Evolutionary conservation across 2,113 vertebrate species (phyloP).

Genomic region (Crotalus tigris): DNA sequence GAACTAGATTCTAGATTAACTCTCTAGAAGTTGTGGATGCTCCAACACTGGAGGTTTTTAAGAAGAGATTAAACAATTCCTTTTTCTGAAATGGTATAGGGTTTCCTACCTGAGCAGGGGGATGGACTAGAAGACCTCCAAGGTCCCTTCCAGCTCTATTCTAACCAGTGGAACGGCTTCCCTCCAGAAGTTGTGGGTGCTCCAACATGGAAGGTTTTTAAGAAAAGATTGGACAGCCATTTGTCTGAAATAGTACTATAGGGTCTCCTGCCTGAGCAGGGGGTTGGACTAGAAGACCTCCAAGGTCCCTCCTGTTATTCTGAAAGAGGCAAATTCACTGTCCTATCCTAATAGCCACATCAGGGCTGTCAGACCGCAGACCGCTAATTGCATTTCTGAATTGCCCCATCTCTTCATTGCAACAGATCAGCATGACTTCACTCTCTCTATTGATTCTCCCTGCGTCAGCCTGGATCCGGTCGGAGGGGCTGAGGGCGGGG

Average conservation of each 20-base stretch:
- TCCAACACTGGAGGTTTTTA: neutral
- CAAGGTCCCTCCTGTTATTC: neutral
- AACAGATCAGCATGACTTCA: neutral
- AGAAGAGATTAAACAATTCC: neutral
- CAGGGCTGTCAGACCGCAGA: neutral
- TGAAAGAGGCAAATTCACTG: neutral
- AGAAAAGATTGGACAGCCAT: neutral
- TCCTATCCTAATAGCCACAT: neutral
- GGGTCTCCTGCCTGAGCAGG: neutral
- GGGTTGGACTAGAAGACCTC: neutral
- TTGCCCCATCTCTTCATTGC: neutral
- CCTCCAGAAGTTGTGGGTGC: neutral
- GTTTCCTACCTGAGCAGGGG: neutral
- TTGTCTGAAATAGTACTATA: neutral
- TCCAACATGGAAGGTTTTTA: neutral
- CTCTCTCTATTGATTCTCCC: neutral
- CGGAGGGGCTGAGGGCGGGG: neutral
- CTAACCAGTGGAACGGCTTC: too few species aligned
- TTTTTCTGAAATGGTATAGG: too few species aligned
- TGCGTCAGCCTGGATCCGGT: neutral
- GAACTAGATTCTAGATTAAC: too few species aligned
- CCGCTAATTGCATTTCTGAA: neutral
- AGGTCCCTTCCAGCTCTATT: neutral
- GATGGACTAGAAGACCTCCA: neutral
- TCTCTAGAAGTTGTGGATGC: neutral